phyloP scores from a whole-genome alignment of 2,113 vertebrate genomes.

The Orycteropus afer region DNA sequence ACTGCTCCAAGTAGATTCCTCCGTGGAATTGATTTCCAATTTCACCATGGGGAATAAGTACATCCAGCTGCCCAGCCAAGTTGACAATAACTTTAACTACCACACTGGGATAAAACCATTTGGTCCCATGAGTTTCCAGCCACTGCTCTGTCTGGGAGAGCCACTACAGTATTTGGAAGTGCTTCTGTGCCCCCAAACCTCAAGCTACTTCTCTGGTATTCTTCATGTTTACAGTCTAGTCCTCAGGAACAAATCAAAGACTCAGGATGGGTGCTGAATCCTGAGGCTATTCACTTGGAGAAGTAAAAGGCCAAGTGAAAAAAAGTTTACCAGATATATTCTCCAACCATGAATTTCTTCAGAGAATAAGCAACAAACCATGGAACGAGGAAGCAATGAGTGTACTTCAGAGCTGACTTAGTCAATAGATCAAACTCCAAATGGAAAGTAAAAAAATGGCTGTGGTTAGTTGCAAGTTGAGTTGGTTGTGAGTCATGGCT shows the following conservation, averaged over 20 bases:
- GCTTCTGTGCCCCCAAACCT: background rate
- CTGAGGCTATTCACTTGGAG: background rate
- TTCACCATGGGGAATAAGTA: no score
- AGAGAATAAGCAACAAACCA: background rate
- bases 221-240: background rate
- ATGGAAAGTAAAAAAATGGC: background rate
- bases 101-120: background rate
- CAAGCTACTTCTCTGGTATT: background rate
- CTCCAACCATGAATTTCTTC: background rate
- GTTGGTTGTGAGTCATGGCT: background rate
- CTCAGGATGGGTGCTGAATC: background rate
- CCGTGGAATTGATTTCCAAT: no score
- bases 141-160: background rate
- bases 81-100: no score
- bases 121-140: background rate
- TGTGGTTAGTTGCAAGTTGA: no score
- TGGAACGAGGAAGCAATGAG: background rate
- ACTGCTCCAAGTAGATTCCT: no score
- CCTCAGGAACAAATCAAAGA: slow-evolving; percentile 21
- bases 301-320: background rate
- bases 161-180: background rate
- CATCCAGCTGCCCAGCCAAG: no score
- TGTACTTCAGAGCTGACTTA: background rate
- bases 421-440: background rate
- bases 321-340: background rate